Percentiles rank a stretch among this genome's conserved stretches.
Conservation (phyloP, 2,113 vertebrate species). For the Hemibagrus wyckioides region DNA sequence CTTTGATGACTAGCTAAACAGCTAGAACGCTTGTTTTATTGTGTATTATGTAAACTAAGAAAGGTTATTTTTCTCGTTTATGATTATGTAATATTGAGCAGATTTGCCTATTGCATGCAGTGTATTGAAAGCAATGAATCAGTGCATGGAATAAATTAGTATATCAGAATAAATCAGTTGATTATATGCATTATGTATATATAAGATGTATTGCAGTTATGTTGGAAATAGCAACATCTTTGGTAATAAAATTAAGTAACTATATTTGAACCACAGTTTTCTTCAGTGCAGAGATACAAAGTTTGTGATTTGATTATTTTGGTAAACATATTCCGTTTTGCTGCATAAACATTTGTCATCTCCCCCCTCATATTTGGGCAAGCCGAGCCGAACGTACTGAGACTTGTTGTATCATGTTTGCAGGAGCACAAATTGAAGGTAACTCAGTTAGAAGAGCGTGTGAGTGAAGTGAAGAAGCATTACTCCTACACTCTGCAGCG, state of each 20-base stretch:
- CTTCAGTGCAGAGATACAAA: not conserved
- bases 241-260: not conserved
- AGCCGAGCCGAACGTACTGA: not conserved
- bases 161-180: not conserved
- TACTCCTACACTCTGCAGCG: conserved; percentile 85
- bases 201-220: not conserved
- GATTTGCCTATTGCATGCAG: not conserved
- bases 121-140: not conserved
- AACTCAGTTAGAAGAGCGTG: conserved; percentile 76
- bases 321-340: not conserved
- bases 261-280: not conserved
- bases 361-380: not conserved
- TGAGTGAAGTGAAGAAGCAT: conserved; percentile 81
- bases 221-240: not conserved
- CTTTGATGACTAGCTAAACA: not conserved
- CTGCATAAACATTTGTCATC: not conserved
- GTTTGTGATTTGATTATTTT: not conserved
- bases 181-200: not conserved
- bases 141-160: not conserved
- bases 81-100: not conserved
- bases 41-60: not conserved
- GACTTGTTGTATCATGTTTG: conserved; percentile 37
- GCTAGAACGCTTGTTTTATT: not conserved
- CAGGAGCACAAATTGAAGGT: conserved; percentile 89
- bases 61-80: not conserved